phyloP scores from a whole-genome alignment of 1,140 invertebrate species.

The Lepidostoma basale region DNA sequence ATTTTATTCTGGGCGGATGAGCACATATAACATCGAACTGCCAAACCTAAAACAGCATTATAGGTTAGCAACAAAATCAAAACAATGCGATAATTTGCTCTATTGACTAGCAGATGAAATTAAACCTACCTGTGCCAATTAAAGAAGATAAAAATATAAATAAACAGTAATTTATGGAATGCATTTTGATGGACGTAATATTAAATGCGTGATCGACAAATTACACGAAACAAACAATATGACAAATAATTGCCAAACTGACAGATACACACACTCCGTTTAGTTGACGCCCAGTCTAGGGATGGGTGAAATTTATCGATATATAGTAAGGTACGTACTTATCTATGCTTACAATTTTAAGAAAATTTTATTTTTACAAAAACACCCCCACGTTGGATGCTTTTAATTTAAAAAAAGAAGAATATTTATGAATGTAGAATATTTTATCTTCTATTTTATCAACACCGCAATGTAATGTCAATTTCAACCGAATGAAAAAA shows the following conservation, averaged over 20 bases:
- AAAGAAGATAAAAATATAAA: slow-evolving; percentile 13
- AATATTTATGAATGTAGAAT: no score
- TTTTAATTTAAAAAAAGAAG: no score
- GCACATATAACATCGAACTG: slow-evolving; percentile 87
- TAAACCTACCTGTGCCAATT: neutral
- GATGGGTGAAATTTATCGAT: neutral
- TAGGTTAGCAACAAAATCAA: slow-evolving; percentile 6
- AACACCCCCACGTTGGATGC: no score
- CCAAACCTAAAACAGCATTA: slow-evolving; percentile 57
- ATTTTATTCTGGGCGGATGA: slow-evolving; percentile 78
- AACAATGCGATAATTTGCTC: neutral
- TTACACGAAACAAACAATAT: neutral
- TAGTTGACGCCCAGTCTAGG: slow-evolving; percentile 14
- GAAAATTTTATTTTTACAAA: no score
- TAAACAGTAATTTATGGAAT: slow-evolving; percentile 2
- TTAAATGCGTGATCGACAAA: no score
- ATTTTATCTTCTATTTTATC: no score
- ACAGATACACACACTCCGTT: slow-evolving; percentile 18
- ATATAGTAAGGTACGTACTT: no score
- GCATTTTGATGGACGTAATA: neutral
- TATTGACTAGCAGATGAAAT: neutral
- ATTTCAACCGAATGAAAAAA: no score
- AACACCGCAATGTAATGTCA: no score
- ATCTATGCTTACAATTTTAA: no score
- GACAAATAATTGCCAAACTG: slow-evolving; percentile 14